phyloP scores from a whole-genome alignment of 2,113 vertebrate species.

The Galbula dea region DNA sequence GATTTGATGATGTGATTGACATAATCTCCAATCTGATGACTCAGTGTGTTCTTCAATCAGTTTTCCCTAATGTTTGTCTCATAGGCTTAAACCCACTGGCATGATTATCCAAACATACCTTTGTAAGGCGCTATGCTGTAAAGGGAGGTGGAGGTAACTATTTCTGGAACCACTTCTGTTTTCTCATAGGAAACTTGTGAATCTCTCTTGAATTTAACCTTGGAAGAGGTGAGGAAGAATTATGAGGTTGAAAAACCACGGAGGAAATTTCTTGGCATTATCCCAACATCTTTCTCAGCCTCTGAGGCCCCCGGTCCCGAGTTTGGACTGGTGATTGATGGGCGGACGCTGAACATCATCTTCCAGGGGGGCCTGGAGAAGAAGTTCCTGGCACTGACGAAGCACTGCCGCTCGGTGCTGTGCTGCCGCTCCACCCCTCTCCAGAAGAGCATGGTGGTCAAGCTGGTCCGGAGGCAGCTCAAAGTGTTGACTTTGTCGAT shows the following conservation, averaged over 20 bases:
- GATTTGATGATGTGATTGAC: neutral
- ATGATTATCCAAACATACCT: neutral
- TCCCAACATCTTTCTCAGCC: neutral
- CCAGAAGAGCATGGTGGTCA: slow-evolving; percentile 89
- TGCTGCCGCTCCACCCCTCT: slow-evolving; percentile 89
- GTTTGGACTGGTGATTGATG: slow-evolving; percentile 86
- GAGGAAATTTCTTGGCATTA: slow-evolving; percentile 13
- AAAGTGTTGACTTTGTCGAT: slow-evolving; percentile 88
- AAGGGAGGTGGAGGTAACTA: neutral
- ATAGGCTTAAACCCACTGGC: neutral
- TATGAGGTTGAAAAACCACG: neutral
- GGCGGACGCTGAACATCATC: slow-evolving; percentile 75
- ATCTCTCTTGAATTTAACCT: slow-evolving; percentile 80
- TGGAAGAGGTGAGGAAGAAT: slow-evolving; percentile 82
- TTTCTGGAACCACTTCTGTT: neutral
- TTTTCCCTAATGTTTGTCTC: neutral
- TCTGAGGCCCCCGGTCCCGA: neutral
- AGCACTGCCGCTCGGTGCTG: slow-evolving; percentile 80
- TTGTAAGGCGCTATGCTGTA: neutral
- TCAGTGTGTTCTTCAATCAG: neutral
- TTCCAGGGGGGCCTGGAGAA: slow-evolving; percentile 80
- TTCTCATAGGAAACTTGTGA: slow-evolving; percentile 81
- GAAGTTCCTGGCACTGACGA: slow-evolving; percentile 80
- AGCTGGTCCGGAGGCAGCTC: slow-evolving; percentile 79
- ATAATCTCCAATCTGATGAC: neutral